Conservation (phyloP, 2,888 invertebrate species). For the Magallana nippona region DNA sequence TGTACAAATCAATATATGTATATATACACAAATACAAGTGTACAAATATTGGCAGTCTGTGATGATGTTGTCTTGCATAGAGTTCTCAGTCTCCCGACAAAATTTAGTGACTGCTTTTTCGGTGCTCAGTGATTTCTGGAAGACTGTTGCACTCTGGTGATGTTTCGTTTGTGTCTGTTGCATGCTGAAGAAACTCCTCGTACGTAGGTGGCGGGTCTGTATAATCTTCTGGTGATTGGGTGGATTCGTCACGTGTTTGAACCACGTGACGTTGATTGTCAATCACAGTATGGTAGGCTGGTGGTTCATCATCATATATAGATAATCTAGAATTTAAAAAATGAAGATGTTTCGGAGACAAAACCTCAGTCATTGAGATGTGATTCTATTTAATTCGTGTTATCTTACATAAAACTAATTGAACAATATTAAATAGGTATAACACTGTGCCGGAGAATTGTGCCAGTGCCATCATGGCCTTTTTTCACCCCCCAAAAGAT, state of each 20-base stretch:
- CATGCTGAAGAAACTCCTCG: conserved; percentile 45
- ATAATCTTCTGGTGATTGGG: conserved; percentile 46
- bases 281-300: conserved; percentile 60
- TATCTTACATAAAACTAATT: no score
- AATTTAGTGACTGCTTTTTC: neutral
- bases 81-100: neutral
- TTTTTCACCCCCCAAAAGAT: no score
- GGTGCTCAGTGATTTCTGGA: conserved; percentile 10
- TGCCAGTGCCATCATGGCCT: no score
- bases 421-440: no score
- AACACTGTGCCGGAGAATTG: no score
- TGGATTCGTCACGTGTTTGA: conserved; percentile 47
- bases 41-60: neutral
- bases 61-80: conserved; percentile 14
- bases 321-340: neutral
- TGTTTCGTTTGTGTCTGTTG: neutral
- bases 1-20: neutral
- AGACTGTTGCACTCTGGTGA: conserved; percentile 19
- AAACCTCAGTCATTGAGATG: no score
- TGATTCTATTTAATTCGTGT: no score
- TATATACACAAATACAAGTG: neutral
- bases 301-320: conserved; percentile 62
- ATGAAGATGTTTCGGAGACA: no score
- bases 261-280: conserved; percentile 34
- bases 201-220: conserved; percentile 49